phyloP scores from a whole-genome alignment of 2,113 vertebrate genomes.

The Cryptotis parvus region DNA sequence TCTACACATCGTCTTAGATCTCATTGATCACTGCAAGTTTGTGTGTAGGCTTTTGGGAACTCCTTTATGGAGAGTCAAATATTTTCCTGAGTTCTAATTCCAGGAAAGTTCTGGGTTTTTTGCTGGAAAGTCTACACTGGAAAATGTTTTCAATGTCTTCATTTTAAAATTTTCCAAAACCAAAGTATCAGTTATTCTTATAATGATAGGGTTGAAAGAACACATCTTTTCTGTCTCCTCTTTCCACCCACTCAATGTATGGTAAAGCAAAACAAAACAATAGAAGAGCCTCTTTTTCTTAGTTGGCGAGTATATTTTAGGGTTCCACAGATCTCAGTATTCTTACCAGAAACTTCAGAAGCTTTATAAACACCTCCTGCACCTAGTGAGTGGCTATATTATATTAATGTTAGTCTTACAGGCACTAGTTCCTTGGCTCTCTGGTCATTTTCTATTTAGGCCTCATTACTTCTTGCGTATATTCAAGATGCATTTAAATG shows the following conservation, averaged over 20 bases:
- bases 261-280: not conserved
- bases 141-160: slow-evolving; percentile 19
- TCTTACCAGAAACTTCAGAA: not conserved
- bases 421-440: not conserved
- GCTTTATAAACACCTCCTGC: not conserved
- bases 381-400: not conserved
- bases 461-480: not conserved
- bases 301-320: not conserved
- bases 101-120: slow-evolving; percentile 18
- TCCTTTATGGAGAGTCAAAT: slow-evolving; percentile 23
- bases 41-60: not conserved
- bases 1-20: not conserved
- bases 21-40: not conserved
- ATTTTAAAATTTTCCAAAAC: slow-evolving; percentile 38
- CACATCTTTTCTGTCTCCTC: not conserved
- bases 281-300: not conserved
- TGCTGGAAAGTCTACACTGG: not conserved
- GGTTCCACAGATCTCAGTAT: not conserved
- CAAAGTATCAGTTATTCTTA: not conserved
- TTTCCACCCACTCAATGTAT: not conserved
- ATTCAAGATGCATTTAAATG: not conserved
- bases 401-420: not conserved
- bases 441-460: not conserved
- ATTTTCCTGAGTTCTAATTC: not conserved
- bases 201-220: not conserved